These are phyloP conservation scores for Clusia tigrina DNA, from an alignment of 2,888 invertebrate genomes.

Conservation along the genomic window DNA sequence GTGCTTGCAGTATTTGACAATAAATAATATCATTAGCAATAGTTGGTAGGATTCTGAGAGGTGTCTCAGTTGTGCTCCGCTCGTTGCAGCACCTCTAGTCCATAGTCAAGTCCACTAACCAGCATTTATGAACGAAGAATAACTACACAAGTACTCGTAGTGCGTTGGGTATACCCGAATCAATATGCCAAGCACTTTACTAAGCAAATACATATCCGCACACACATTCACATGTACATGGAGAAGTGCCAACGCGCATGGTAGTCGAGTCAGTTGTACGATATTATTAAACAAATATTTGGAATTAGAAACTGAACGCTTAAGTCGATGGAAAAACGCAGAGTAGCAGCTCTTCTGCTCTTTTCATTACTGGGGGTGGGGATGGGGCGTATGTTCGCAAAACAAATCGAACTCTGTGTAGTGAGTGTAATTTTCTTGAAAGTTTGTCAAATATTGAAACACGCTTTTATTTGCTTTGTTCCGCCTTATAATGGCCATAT, in stretches of 20 bases:
- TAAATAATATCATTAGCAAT: too few species aligned
- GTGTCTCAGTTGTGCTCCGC: too few species aligned
- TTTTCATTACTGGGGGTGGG: neutral
- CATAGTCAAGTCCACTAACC: neutral
- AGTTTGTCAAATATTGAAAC: constrained; percentile 51
- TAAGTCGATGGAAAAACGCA: neutral
- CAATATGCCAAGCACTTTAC: constrained; percentile 40
- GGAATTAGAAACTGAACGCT: constrained; percentile 36
- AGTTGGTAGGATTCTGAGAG: too few species aligned
- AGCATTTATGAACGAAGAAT: neutral
- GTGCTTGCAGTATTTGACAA: too few species aligned
- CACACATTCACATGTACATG: too few species aligned
- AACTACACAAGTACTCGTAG: neutral
- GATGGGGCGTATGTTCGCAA: neutral
- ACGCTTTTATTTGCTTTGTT: constrained; percentile 45
- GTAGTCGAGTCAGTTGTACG: too few species aligned
- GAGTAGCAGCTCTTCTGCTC: neutral
- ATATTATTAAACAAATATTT: constrained; percentile 55
- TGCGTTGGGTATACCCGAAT: constrained; percentile 10
- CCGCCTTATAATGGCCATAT: constrained; percentile 33
- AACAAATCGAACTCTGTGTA: neutral
- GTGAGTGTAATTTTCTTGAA: constrained; percentile 34
- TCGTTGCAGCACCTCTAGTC: too few species aligned
- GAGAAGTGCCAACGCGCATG: neutral
- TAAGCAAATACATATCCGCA: constrained; percentile 53